A percentile compares a stretch with the other conserved stretches of the same genome.
Conservation (phyloP, 2,888 invertebrate genomes). For the Liodrosophila aerea region DNA sequence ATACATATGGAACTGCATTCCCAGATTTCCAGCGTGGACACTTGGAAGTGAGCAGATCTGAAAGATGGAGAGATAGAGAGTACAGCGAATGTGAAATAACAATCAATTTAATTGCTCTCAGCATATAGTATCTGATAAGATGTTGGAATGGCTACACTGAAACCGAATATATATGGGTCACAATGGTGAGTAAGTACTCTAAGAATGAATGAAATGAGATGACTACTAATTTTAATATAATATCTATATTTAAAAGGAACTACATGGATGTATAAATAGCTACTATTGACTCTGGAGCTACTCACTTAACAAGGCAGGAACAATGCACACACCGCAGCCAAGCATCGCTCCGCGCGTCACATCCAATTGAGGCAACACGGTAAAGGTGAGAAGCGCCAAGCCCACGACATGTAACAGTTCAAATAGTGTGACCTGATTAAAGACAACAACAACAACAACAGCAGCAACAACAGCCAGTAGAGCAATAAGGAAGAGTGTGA, state of each 20-base stretch:
- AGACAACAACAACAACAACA: constrained; percentile 15
- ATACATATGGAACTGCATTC: constrained; percentile 50
- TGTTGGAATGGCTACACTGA: too few species aligned
- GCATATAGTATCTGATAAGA: too few species aligned
- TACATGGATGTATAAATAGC: too few species aligned
- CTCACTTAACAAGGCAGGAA: constrained; percentile 90
- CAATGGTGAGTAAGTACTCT: not conserved
- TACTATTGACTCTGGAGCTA: constrained; percentile 28
- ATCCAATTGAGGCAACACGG: constrained; percentile 90
- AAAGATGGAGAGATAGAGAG: not conserved
- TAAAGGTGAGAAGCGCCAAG: constrained; percentile 88
- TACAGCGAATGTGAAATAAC: constrained; percentile 32
- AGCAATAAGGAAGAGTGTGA: not conserved
- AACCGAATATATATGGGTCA: too few species aligned
- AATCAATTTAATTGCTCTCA: constrained; percentile 77
- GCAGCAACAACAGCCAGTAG: constrained; percentile 7
- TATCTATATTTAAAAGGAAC: too few species aligned
- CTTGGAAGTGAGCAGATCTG: constrained; percentile 74
- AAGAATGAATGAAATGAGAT: too few species aligned
- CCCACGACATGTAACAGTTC: constrained; percentile 92
- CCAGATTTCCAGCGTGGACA: constrained; percentile 69
- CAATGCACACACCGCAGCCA: constrained; percentile 91
- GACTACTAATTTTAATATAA: too few species aligned
- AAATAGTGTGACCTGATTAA: constrained; percentile 84
- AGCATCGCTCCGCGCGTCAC: constrained; percentile 92